Evolutionary conservation across 1,140 invertebrate species (phyloP).

Genomic region (Diorhabda elongata): DNA sequence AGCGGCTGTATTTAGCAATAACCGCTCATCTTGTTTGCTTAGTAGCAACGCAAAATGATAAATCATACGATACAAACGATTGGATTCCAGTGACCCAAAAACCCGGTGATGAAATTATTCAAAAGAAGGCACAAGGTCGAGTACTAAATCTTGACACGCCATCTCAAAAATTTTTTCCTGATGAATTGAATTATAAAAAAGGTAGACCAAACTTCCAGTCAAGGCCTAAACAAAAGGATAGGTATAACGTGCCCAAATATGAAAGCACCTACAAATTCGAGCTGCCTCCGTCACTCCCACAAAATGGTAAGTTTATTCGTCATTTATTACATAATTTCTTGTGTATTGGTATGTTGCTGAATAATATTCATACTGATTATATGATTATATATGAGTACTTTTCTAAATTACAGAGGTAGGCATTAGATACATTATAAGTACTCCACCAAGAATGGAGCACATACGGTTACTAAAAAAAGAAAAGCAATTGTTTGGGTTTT

Average conservation of each 20-base stretch:
- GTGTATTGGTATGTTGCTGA: no score
- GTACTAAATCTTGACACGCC: conserved; percentile 50
- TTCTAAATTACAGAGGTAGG: no score
- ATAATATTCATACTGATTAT: no score
- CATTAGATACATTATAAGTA: no score
- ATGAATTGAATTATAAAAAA: conserved; percentile 36
- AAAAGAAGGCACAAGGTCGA: conserved; percentile 46
- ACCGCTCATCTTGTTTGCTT: conserved; percentile 17
- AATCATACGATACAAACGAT: conserved; percentile 39
- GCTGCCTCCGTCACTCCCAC: conserved; percentile 23
- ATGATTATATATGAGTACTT: no score
- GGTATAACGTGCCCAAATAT: conserved; percentile 28
- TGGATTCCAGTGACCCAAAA: conserved; percentile 42
- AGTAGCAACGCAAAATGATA: conserved; percentile 27
- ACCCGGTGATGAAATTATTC: conserved; percentile 15
- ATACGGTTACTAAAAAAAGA: no score
- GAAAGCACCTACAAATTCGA: conserved; percentile 32
- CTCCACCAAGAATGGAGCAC: no score
- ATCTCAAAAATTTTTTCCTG: conserved; percentile 46
- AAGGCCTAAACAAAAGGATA: conserved; percentile 27
- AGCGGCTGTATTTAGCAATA: conserved; percentile 25
- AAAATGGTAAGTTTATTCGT: conserved; percentile 13
- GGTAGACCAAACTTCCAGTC: conserved; percentile 16
- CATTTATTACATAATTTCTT: not conserved
- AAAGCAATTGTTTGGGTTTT: no score